Conservation (phyloP, 2,888 invertebrate species). For the Ligdia adustata region DNA sequence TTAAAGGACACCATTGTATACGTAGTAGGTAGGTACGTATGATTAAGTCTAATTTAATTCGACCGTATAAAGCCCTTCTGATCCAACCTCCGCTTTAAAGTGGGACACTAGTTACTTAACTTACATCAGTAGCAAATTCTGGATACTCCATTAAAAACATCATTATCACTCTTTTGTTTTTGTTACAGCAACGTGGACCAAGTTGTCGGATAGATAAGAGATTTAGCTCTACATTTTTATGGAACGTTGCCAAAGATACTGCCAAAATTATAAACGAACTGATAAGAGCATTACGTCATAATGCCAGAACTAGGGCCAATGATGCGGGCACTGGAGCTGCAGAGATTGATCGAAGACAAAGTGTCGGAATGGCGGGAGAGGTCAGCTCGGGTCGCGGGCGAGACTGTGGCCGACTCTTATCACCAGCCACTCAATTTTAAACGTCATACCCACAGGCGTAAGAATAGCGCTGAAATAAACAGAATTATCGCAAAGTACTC, state of each 20-base stretch:
- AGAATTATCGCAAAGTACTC: slow-evolving; percentile 83
- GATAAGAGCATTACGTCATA: slow-evolving; percentile 43
- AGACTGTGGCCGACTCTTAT: slow-evolving; percentile 78
- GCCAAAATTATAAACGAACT: slow-evolving; percentile 37
- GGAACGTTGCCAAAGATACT: slow-evolving; percentile 37
- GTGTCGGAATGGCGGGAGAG: slow-evolving; percentile 81
- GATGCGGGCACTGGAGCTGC: slow-evolving; percentile 79
- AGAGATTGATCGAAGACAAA: slow-evolving; percentile 79
- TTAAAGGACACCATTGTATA: slow-evolving; percentile 29
- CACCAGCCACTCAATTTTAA: slow-evolving; percentile 80
- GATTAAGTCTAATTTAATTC: slow-evolving; percentile 39
- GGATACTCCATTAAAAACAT: not conserved
- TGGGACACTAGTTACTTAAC: slow-evolving; percentile 6
- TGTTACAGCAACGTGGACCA: slow-evolving; percentile 35
- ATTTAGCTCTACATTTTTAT: slow-evolving; percentile 23
- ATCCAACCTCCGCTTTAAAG: not conserved
- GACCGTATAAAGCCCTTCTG: slow-evolving; percentile 18
- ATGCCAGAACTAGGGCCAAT: slow-evolving; percentile 80
- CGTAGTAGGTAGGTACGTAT: slow-evolving; percentile 11
- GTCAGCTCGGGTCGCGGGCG: slow-evolving; percentile 76
- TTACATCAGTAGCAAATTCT: not conserved
- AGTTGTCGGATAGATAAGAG: slow-evolving; percentile 28
- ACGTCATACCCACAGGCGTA: slow-evolving; percentile 78
- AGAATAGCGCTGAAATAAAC: slow-evolving; percentile 81
- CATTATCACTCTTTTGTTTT: slow-evolving; percentile 21